Conservation (phyloP, 2,797 vertebrate genomes). For the Hypotaenidia okinawae region DNA sequence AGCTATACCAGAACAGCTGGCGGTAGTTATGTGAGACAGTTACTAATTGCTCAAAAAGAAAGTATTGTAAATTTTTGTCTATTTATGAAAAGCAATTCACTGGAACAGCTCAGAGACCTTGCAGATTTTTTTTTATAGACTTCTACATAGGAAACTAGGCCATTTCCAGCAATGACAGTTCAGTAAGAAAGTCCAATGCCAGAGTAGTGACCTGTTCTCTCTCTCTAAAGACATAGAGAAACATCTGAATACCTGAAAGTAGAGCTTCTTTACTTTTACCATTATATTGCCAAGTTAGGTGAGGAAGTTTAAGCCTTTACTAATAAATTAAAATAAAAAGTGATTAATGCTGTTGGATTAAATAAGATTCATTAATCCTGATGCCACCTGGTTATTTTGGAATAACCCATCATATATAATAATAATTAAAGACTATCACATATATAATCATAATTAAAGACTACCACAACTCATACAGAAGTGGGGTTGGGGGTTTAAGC, state of each 20-base stretch:
- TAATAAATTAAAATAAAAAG: neutral
- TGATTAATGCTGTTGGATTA: neutral
- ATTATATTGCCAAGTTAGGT: neutral
- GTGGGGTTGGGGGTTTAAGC: rapidly evolving
- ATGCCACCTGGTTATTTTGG: neutral
- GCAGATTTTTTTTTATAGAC: neutral
- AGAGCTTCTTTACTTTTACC: neutral
- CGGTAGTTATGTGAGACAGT: neutral
- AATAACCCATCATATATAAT: neutral
- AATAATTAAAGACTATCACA: neutral
- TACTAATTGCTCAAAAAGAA: neutral
- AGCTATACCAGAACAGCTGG: neutral
- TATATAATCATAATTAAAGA: neutral
- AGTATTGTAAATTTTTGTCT: neutral
- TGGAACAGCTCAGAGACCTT: neutral
- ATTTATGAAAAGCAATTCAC: neutral
- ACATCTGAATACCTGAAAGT: neutral
- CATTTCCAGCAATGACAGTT: neutral
- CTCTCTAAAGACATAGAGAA: neutral
- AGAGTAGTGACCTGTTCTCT: neutral
- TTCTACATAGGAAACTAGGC: neutral
- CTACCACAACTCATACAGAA: neutral
- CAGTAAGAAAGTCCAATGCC: neutral
- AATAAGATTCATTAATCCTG: neutral
- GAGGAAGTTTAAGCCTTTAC: neutral